These are phyloP conservation scores for Thalpophila matura DNA, from an alignment of 2,888 invertebrate genomes.

Conservation along the genomic window DNA sequence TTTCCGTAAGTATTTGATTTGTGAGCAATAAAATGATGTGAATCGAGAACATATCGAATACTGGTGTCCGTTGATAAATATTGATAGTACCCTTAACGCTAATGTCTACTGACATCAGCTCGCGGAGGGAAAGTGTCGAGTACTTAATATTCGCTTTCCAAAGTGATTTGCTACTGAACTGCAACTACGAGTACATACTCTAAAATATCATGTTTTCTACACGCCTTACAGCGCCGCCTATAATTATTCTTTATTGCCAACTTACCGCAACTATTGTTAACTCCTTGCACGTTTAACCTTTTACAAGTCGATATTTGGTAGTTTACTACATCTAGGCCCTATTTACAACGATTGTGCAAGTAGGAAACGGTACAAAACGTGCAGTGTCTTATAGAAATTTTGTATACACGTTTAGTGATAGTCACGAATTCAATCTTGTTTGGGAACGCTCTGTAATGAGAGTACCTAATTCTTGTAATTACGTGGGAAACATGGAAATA, in stretches of 20 bases:
- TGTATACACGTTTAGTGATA: constrained; percentile 70
- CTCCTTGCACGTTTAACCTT: constrained; percentile 45
- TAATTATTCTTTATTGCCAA: constrained; percentile 46
- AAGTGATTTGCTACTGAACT: constrained; percentile 61
- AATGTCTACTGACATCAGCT: constrained; percentile 58
- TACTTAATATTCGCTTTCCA: constrained; percentile 70
- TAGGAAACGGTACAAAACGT: constrained; percentile 68
- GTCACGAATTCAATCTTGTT: constrained; percentile 76
- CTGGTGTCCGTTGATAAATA: constrained; percentile 55
- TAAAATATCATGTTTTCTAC: constrained; percentile 45
- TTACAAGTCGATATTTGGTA: constrained; percentile 55
- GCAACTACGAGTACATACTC: constrained; percentile 32
- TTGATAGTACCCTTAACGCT: constrained; percentile 63
- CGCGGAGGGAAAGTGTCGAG: constrained; percentile 65
- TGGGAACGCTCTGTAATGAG: constrained; percentile 62
- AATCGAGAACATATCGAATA: constrained; percentile 60
- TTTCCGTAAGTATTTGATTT: constrained; percentile 51
- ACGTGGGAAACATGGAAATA: constrained; percentile 61
- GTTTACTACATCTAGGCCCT: constrained; percentile 35
- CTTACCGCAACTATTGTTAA: constrained; percentile 26
- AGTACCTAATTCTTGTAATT: constrained; percentile 64
- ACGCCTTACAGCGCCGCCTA: constrained; percentile 13
- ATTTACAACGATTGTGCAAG: constrained; percentile 64
- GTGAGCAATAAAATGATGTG: constrained; percentile 47
- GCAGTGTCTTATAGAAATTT: constrained; percentile 68